Base-by-base conservation (phyloP, 37 sponge, comb jelly and placozoan species). In the Lycopodina hypogea region DNA sequence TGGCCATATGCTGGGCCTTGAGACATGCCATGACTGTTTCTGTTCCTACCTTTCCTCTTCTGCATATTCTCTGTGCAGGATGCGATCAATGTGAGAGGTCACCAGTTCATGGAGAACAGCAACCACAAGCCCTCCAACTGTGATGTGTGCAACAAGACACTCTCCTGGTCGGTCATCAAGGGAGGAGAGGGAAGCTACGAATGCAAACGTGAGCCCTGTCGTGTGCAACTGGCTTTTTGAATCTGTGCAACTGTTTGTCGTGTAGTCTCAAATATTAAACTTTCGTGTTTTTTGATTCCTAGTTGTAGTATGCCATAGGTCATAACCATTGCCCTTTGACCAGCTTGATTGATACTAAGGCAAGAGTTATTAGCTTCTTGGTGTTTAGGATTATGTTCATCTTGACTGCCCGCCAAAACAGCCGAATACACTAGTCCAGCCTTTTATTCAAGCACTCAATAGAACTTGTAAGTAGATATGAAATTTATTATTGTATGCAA, bases 141-240 rank as follows among this genome's bases (percentile, higher is more conserved):
- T 92, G 92, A 92, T 64, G 84, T 87, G 30, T 92, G 92, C 67
- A 75, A 81, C 53, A 83, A 84, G 51, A 77, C 78, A 30, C 87
- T 92, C 32, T 87, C 84, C 39, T 80, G 85, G 81, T 62, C 56
- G 32, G 21, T 71, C 50, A 63, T 48, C 51, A 36, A 1, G 29
- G 34, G 57, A 28, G 61, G 50, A 17, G 68, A 48, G 76, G 51
- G 56, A 1, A 34, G 68, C 19, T 78, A 78, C 23, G 92, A 87
- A 74, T 92, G 88, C 69, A 80, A 87, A 77, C 84, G 91, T 86
- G 34, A 86, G 81, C 56, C 9, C 21, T 22, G 26, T 7, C 3
- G 8, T 33, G 15, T 6, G 3, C 37, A 14, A 72, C 4, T 8
- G n/a, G 45, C 41, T n/a, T n/a, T n/a, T n/a, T n/a, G n/a, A n/a